Percentiles rank a stretch among this genome's conserved stretches.
Conservation (phyloP, 2,113 vertebrate genomes). For the Mionectes macconnelli region DNA sequence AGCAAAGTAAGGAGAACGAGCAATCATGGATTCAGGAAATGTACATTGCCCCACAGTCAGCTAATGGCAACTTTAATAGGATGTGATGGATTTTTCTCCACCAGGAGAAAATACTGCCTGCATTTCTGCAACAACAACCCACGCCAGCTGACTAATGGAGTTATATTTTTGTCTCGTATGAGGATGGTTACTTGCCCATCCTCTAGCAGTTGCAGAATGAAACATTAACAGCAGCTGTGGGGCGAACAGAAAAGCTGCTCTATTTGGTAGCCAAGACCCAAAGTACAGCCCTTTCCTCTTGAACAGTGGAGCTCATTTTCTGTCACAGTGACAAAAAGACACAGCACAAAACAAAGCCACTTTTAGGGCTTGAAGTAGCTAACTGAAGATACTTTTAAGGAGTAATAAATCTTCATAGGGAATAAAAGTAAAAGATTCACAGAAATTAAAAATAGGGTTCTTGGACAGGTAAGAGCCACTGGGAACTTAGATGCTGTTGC, state of each 20-base stretch:
- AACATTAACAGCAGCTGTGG: slow-evolving; percentile 57
- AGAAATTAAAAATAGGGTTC: not conserved
- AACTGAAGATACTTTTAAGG: not conserved
- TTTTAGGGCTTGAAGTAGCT: not conserved
- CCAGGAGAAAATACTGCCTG: slow-evolving; percentile 64
- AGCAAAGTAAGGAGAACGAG: slow-evolving; percentile 40
- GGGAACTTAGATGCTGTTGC: not conserved
- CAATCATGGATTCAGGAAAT: slow-evolving; percentile 49
- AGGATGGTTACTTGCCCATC: slow-evolving; percentile 51
- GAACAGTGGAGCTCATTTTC: slow-evolving; percentile 36
- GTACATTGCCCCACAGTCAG: slow-evolving; percentile 37
- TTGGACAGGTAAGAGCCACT: not conserved
- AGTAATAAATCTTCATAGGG: not conserved
- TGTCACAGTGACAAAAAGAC: not conserved
- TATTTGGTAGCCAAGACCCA: slow-evolving; percentile 40
- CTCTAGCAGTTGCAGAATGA: slow-evolving; percentile 58
- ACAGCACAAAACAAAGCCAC: not conserved
- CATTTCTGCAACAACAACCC: slow-evolving; percentile 66
- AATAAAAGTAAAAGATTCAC: not conserved
- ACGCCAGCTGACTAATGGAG: slow-evolving; percentile 71
- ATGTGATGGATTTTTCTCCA: slow-evolving; percentile 62
- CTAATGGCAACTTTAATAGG: slow-evolving; percentile 66
- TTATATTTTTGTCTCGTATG: slow-evolving; percentile 62
- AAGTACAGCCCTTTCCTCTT: not conserved
- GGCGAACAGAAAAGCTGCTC: slow-evolving; percentile 50